Conservation (phyloP, 2,888 invertebrate genomes). For the Argyresthia albistria region DNA sequence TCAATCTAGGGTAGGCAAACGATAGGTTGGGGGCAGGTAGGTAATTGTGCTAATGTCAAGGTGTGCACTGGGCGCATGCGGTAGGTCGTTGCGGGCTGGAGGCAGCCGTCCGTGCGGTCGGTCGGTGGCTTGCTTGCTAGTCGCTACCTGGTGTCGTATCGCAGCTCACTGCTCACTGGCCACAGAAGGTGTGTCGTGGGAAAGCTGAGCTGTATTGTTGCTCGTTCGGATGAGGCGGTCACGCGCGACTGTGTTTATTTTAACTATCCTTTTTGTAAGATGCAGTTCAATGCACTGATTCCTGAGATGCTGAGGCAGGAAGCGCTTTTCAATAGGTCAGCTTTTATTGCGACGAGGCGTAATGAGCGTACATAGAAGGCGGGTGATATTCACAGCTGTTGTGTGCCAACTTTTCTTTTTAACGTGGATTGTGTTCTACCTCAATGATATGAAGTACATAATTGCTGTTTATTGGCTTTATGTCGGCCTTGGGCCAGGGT, state of each 20-base stretch:
- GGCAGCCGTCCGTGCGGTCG: neutral
- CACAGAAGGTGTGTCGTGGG: conserved; percentile 33
- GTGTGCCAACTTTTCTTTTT: too few relatives aligned
- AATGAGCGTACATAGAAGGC: too few relatives aligned
- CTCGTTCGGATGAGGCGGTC: conserved; percentile 43
- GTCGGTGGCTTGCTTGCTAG: neutral
- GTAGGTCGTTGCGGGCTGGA: conserved; percentile 1
- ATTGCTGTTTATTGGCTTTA: too few relatives aligned
- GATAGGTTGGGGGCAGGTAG: neutral
- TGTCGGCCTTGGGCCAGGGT: too few relatives aligned
- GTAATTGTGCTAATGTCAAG: conserved; percentile 3
- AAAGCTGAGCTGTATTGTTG: conserved; percentile 39
- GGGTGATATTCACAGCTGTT: too few relatives aligned
- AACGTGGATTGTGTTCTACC: too few relatives aligned
- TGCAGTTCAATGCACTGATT: conserved; percentile 1
- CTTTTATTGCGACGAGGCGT: neutral
- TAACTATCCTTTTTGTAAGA: conserved; percentile 4
- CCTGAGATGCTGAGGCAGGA: neutral
- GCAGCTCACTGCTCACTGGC: conserved; percentile 6
- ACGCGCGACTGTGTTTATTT: conserved; percentile 23
- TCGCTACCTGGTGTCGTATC: neutral
- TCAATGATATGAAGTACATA: too few relatives aligned
- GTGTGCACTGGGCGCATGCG: neutral
- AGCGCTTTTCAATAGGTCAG: neutral
- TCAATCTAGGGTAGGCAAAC: too few relatives aligned